phyloP scores from a whole-genome alignment of 2,888 invertebrate genomes.

The Herminia tarsipennalis region DNA sequence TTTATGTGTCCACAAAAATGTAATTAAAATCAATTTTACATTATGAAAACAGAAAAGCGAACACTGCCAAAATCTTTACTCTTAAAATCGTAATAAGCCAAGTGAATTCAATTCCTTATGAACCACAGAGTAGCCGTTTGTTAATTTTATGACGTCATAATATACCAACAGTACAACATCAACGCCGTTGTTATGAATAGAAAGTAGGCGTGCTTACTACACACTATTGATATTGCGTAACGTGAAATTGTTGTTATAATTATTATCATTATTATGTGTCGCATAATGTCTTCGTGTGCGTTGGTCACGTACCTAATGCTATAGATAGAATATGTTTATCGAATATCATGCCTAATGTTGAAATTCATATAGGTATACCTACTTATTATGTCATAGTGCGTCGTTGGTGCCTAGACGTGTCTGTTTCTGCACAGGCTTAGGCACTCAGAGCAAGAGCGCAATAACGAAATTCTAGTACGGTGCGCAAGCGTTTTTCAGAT shows the following conservation, averaged over 20 bases:
- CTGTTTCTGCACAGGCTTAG: no score
- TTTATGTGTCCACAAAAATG: no score
- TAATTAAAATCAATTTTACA: no score
- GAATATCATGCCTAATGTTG: no score
- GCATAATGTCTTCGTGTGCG: constrained; percentile 21
- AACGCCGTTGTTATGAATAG: constrained; percentile 44
- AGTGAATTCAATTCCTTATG: constrained; percentile 3
- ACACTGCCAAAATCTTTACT: no score
- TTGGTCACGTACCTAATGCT: constrained; percentile 19
- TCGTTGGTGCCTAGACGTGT: no score
- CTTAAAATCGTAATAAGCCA: neutral
- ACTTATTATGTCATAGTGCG: no score
- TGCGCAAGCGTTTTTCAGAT: no score
- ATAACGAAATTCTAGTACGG: no score
- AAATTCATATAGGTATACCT: no score
- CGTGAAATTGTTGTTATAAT: constrained; percentile 22
- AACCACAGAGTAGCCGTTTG: constrained; percentile 38
- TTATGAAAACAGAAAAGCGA: no score
- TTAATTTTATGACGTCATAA: constrained; percentile 40
- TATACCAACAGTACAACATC: constrained; percentile 23
- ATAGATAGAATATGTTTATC: constrained; percentile 17
- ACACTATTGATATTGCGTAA: constrained; percentile 28
- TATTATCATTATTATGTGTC: constrained; percentile 35
- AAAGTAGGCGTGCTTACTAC: constrained; percentile 41
- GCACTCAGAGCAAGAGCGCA: no score